Conservation (phyloP, 1,140 invertebrate species). For the Euwallacea similis region DNA sequence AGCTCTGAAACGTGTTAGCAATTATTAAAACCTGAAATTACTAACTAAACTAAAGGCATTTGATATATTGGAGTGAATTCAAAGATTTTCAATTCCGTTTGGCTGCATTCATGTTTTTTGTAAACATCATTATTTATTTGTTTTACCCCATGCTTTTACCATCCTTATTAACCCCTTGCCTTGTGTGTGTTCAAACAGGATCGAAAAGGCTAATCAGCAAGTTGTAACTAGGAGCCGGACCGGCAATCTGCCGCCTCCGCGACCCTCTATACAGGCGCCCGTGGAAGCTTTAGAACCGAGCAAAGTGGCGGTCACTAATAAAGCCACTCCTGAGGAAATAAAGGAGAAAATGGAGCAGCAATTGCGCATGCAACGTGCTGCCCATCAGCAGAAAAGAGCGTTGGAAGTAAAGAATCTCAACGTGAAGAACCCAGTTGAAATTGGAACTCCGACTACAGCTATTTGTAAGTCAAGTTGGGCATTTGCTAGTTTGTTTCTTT, state of each 20-base stretch:
- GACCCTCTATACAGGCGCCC: constrained; percentile 47
- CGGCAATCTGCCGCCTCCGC: constrained; percentile 64
- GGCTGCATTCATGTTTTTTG: no score
- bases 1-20: no score
- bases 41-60: no score
- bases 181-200: constrained; percentile 56
- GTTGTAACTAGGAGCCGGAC: constrained; percentile 76
- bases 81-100: no score
- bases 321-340: constrained; percentile 74
- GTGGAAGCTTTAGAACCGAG: constrained; percentile 31
- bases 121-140: no score
- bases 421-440: constrained; percentile 51
- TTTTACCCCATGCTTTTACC: not conserved
- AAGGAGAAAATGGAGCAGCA: constrained; percentile 92
- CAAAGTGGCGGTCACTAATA: constrained; percentile 57
- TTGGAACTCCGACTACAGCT: constrained; percentile 60
- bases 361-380: constrained; percentile 79
- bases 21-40: no score
- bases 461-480: constrained; percentile 54
- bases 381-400: constrained; percentile 82
- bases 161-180: constrained; percentile 47
- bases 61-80: no score
- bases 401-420: constrained; percentile 61
- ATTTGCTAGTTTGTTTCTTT: not conserved
- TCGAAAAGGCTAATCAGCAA: constrained; percentile 67